Evolutionary conservation across 2,797 vertebrate genomes (phyloP).

Genomic region (Lepilemur ruficaudatus): DNA sequence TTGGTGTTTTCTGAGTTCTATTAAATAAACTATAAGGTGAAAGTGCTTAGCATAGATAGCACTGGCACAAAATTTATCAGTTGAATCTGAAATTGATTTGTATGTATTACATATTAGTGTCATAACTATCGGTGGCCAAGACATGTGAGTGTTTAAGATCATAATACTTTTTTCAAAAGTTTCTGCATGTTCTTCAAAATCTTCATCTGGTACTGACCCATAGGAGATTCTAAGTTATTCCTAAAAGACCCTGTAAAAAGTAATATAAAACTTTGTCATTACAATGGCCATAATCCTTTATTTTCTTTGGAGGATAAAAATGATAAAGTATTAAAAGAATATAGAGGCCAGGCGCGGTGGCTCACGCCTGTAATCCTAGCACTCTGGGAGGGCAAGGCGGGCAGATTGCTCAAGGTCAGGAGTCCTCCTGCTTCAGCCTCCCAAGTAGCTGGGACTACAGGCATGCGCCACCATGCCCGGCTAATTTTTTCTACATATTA

Average conservation of each 20-base stretch:
- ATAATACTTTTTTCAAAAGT: conserved; percentile 49
- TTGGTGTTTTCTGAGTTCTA: conserved; percentile 53
- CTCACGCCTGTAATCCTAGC: no score
- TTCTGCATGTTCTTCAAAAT: conserved; percentile 58
- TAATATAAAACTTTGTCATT: not conserved
- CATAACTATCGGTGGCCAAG: not conserved
- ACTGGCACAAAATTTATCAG: not conserved
- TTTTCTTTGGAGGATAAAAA: conserved; percentile 47
- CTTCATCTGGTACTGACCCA: conserved; percentile 19
- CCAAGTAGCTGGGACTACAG: no score
- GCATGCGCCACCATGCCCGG: no score
- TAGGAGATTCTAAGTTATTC: conserved; percentile 48
- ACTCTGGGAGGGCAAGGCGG: no score
- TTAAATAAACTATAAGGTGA: conserved; percentile 35
- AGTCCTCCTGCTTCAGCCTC: no score
- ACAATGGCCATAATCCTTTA: conserved; percentile 37
- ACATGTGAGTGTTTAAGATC: conserved; percentile 6
- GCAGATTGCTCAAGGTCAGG: no score
- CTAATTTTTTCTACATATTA: no score
- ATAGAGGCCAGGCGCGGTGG: not conserved
- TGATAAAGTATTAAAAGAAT: conserved; percentile 29
- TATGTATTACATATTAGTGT: not conserved
- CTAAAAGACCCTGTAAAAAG: conserved; percentile 39
- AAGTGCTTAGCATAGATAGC: not conserved
- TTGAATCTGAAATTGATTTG: conserved; percentile 14